Percentiles rank a stretch among this genome's conserved stretches.
Conservation (phyloP, 2,888 invertebrate species). For the Drosophila mimetica region DNA sequence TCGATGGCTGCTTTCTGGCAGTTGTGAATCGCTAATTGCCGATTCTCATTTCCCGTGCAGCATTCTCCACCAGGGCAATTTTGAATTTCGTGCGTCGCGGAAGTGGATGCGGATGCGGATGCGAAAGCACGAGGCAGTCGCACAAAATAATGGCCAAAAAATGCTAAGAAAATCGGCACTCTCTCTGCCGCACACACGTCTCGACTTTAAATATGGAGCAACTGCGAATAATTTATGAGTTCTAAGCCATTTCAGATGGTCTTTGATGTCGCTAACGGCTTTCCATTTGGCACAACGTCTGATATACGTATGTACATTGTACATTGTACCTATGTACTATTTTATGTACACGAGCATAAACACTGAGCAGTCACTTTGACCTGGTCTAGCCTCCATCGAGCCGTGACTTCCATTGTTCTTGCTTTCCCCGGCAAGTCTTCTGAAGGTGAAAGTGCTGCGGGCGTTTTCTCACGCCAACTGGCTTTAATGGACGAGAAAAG, state of each 20-base stretch:
- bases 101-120: constrained; percentile 3
- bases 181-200: too few relatives aligned
- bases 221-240: constrained; percentile 32
- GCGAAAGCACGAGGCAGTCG: neutral
- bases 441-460: constrained; percentile 8
- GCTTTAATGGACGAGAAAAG: constrained; percentile 13
- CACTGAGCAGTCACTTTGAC: constrained; percentile 29
- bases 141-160: constrained; percentile 12
- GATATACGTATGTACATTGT: neutral
- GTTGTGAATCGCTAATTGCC: constrained; percentile 21
- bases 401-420: constrained; percentile 20
- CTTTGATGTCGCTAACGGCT: constrained; percentile 34
- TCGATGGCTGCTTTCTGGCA: neutral
- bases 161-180: neutral
- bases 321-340: neutral
- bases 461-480: constrained; percentile 7
- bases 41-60: constrained; percentile 13
- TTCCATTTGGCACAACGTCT: neutral
- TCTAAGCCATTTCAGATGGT: constrained; percentile 13
- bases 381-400: constrained; percentile 14
- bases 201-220: constrained; percentile 21
- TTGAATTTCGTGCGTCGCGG: constrained; percentile 9
- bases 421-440: neutral
- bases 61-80: neutral
- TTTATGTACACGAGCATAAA: constrained; percentile 3